Conservation (phyloP, 2,113 vertebrate genomes). For the Daboia siamensis region DNA sequence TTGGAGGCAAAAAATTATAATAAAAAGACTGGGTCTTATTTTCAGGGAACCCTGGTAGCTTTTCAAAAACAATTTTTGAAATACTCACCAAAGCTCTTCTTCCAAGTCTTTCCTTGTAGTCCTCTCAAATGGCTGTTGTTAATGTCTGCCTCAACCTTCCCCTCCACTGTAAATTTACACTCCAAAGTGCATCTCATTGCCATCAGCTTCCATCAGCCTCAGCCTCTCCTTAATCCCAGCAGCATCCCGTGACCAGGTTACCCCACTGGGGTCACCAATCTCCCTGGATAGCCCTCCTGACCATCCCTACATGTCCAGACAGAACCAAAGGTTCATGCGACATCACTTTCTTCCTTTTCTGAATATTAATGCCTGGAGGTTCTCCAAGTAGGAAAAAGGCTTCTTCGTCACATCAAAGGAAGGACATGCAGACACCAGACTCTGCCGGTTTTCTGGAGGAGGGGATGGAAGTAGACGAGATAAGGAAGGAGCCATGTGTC, state of each 20-base stretch:
- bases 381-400: background rate
- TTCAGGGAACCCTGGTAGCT: too few relatives aligned
- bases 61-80: background rate
- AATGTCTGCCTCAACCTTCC: background rate
- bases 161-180: background rate
- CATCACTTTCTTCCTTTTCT: background rate
- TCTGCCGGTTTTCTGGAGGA: background rate
- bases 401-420: background rate
- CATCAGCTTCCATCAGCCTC: background rate
- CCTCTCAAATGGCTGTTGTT: background rate
- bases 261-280: background rate
- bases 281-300: background rate
- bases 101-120: background rate
- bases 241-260: background rate
- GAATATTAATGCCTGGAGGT: background rate
- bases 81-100: background rate
- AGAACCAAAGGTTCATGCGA: background rate
- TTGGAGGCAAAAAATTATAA: too few relatives aligned
- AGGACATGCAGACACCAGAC: background rate
- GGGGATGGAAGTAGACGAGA: background rate
- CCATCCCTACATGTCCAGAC: background rate
- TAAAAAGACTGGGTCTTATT: too few relatives aligned
- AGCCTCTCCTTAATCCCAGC: background rate
- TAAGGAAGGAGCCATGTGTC: background rate
- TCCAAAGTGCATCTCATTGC: background rate